phyloP scores from a whole-genome alignment of 2,888 invertebrate species.

The Epirrita christyi region DNA sequence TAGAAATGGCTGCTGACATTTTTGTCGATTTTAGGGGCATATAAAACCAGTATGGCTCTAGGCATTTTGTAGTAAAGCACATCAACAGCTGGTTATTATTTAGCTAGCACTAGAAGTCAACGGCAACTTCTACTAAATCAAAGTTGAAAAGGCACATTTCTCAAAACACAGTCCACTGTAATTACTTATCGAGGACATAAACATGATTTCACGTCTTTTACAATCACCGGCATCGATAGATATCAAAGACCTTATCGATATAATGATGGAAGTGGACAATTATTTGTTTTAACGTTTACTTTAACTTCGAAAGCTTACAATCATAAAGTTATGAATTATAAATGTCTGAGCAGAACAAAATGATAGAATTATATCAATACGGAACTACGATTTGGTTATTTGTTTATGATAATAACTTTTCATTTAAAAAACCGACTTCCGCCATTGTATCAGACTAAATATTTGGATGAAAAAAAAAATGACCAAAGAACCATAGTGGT shows the following conservation, averaged over 20 bases:
- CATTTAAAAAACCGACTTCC: too few species aligned
- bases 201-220: constrained; percentile 35
- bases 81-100: constrained; percentile 1
- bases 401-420: too few species aligned
- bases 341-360: not conserved
- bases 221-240: constrained; percentile 31
- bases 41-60: too few species aligned
- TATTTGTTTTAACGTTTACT: too few species aligned
- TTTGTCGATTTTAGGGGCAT: too few species aligned
- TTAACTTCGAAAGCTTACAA: constrained; percentile 20
- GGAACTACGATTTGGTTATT: not conserved
- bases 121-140: not conserved
- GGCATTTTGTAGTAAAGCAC: not conserved
- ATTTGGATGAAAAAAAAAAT: too few species aligned
- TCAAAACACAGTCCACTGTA: constrained; percentile 19
- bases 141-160: constrained; percentile 12
- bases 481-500: too few species aligned
- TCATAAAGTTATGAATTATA: constrained; percentile 14
- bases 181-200: constrained; percentile 28
- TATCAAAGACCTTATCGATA: constrained; percentile 30
- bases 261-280: constrained; percentile 22
- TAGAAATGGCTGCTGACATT: too few species aligned
- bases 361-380: constrained; percentile 1
- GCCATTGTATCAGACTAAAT: too few species aligned
- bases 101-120: not conserved